These are phyloP conservation scores for Microcaecilia unicolor DNA, from an alignment of 2,797 vertebrate genomes.

Conservation along the genomic window DNA sequence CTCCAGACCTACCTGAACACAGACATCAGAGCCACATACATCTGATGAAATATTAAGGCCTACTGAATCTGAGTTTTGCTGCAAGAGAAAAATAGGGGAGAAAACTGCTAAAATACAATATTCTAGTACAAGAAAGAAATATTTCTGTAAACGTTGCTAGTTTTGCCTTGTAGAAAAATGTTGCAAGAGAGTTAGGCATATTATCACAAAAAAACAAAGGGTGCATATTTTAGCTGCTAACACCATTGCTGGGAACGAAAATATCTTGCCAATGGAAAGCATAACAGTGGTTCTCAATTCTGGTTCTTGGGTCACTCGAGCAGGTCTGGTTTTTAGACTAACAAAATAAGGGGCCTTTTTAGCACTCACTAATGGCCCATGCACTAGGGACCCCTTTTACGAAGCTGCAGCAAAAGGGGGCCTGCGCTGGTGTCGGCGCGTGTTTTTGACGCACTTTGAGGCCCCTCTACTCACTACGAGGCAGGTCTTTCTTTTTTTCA, in stretches of 20 bases:
- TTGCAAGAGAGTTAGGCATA: background rate
- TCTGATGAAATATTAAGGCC: constrained; percentile 27
- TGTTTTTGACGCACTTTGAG: too few species aligned
- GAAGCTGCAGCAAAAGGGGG: too few species aligned
- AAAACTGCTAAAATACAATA: background rate
- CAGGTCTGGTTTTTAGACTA: constrained; percentile 2
- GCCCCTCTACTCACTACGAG: too few species aligned
- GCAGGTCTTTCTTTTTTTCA: too few species aligned
- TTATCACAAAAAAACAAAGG: background rate
- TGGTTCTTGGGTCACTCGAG: constrained; percentile 11
- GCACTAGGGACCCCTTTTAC: too few species aligned
- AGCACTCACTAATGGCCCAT: too few species aligned
- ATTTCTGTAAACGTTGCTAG: background rate
- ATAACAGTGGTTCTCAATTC: background rate
- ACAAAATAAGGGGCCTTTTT: too few species aligned
- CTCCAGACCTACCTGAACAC: constrained; percentile 43
- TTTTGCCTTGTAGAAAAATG: background rate
- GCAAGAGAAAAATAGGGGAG: background rate
- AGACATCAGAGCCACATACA: constrained; percentile 38
- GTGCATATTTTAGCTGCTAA: background rate
- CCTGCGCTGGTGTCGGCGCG: too few species aligned
- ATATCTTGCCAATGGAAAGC: constrained; percentile 12
- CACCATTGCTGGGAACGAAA: constrained; percentile 9
- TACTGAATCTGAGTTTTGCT: constrained; percentile 22
- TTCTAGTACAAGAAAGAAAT: background rate